These are phyloP conservation scores for Meteorus sp. DNA, from an alignment of 1,140 invertebrate genomes.

Conservation along the genomic window DNA sequence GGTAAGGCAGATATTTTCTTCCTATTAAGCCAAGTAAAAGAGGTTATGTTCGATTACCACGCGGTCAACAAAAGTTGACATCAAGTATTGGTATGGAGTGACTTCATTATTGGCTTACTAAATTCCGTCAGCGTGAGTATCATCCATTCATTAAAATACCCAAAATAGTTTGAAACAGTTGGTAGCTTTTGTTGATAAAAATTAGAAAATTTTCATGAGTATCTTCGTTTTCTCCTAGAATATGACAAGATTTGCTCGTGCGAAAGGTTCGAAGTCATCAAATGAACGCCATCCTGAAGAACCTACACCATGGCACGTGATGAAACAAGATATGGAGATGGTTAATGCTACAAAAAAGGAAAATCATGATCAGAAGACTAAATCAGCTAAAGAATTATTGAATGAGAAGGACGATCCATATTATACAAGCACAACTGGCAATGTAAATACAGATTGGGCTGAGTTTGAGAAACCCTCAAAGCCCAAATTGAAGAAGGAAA, in stretches of 20 bases:
- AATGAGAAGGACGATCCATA: conserved; percentile 35
- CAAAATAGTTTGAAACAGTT: neutral
- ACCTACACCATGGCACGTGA: conserved; percentile 71
- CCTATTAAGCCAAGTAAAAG: too few species aligned
- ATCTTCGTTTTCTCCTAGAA: neutral
- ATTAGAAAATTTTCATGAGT: neutral
- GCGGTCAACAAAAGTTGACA: too few species aligned
- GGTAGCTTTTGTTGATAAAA: neutral
- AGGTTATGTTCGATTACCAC: too few species aligned
- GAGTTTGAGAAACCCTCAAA: conserved; percentile 38
- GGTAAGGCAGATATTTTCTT: too few species aligned
- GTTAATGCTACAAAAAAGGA: conserved; percentile 45
- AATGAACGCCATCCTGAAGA: conserved; percentile 70
- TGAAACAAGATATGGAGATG: conserved; percentile 66
- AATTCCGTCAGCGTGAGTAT: too few species aligned
- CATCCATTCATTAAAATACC: too few species aligned
- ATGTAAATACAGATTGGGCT: conserved; percentile 44
- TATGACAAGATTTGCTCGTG: conserved; percentile 77
- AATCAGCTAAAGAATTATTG: conserved; percentile 45
- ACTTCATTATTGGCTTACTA: too few species aligned
- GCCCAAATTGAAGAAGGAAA: conserved; percentile 6
- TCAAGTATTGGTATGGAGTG: too few species aligned
- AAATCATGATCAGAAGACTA: conserved; percentile 46
- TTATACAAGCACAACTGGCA: conserved; percentile 31
- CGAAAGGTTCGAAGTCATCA: conserved; percentile 73